These are phyloP conservation scores for Oncopeltus fasciatus DNA, from an alignment of 1,140 invertebrate genomes.

Conservation along the genomic window DNA sequence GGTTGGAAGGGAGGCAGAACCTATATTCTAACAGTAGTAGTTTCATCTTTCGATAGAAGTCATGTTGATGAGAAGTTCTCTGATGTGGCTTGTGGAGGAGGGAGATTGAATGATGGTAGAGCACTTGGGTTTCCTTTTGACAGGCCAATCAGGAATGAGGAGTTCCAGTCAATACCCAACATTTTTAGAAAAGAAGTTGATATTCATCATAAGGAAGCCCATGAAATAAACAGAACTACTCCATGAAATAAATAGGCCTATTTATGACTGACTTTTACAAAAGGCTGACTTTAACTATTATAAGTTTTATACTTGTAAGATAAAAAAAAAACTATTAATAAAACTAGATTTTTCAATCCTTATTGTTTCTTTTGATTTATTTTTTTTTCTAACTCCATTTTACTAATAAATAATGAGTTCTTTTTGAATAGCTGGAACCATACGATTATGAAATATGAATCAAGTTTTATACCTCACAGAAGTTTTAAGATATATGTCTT, in stretches of 20 bases:
- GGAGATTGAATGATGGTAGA: conserved; percentile 17
- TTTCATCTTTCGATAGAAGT: conserved; percentile 31
- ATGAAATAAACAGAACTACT: conserved; percentile 2
- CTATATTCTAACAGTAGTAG: conserved; percentile 47
- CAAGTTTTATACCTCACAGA: no score
- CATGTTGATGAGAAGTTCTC: not conserved
- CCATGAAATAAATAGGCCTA: not conserved
- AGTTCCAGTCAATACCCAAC: conserved; percentile 20
- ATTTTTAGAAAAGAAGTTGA: conserved; percentile 16
- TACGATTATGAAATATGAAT: no score
- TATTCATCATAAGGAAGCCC: conserved; percentile 15
- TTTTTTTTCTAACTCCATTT: no score
- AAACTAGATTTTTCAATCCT: no score
- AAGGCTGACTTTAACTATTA: no score
- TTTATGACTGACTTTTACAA: no score
- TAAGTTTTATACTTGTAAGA: no score
- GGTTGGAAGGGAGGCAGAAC: conserved; percentile 45
- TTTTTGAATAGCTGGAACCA: no score
- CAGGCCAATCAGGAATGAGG: conserved; percentile 14
- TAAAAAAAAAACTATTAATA: no score
- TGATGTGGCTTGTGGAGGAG: conserved; percentile 11
- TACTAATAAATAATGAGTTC: no score
- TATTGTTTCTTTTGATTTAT: no score
- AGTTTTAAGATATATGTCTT: no score
- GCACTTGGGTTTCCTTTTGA: conserved; percentile 22